Conservation (phyloP, 2,888 invertebrate genomes). For the Agrotis ipsilon region DNA sequence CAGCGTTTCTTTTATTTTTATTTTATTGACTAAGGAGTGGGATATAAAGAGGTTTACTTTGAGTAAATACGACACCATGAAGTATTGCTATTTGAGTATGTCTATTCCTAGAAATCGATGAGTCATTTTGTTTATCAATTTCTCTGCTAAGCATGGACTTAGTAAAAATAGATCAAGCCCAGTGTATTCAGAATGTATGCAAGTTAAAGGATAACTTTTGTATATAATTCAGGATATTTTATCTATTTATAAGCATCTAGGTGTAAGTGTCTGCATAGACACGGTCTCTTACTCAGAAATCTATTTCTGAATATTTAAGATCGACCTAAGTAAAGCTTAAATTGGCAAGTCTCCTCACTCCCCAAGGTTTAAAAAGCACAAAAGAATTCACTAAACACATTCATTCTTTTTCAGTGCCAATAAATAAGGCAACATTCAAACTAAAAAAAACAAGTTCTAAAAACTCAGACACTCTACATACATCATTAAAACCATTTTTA, state of each 20-base stretch:
- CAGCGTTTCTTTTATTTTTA: neutral
- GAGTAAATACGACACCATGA: neutral
- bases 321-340: neutral
- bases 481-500: conserved; percentile 84
- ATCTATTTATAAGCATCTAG: neutral
- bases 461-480: conserved; percentile 71
- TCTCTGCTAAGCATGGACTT: neutral
- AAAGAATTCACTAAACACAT: conserved; percentile 25
- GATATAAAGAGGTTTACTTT: neutral
- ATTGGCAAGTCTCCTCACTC: neutral
- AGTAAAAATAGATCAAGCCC: conserved; percentile 15
- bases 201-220: neutral
- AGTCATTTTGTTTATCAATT: conserved; percentile 16
- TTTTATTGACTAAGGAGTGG: neutral
- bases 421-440: conserved; percentile 54
- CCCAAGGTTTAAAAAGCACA: neutral
- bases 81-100: neutral
- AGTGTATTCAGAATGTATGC: neutral
- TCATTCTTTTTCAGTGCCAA: conserved; percentile 39
- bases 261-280: neutral
- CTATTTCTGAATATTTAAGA: neutral
- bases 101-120: conserved; percentile 26
- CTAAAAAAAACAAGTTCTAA: conserved; percentile 52
- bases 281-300: neutral
- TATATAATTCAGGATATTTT: neutral